These are phyloP conservation scores for Oreotrochilus melanogaster DNA, from an alignment of 2,113 vertebrate species.

Conservation along the genomic window DNA sequence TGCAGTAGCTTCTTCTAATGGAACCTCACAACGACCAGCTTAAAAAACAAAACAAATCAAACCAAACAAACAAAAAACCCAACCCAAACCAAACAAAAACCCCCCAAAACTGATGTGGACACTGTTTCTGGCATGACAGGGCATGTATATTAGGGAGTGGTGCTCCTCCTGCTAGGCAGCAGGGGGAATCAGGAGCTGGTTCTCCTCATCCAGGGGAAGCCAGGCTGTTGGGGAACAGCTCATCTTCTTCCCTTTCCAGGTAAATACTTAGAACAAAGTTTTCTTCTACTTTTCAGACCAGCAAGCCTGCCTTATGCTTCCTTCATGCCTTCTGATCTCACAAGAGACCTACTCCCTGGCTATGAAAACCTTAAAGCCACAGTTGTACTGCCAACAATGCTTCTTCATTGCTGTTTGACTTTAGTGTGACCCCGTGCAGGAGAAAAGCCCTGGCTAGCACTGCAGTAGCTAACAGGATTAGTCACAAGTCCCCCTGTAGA, in stretches of 20 bases:
- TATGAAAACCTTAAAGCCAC: neutral
- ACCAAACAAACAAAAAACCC: too few species aligned
- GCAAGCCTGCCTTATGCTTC: neutral
- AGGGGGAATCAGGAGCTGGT: neutral
- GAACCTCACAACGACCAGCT: neutral
- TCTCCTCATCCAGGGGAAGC: neutral
- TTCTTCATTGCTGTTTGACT: neutral
- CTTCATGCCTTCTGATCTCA: neutral
- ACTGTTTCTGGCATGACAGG: neutral
- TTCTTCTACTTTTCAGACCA: neutral
- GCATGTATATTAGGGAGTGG: neutral
- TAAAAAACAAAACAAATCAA: too few species aligned
- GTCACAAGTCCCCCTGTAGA: neutral
- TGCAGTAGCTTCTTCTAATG: neutral
- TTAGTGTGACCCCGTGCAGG: neutral
- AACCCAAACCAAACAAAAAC: neutral
- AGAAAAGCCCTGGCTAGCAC: neutral
- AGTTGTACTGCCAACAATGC: neutral
- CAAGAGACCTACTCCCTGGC: rapidly evolving
- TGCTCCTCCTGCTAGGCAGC: neutral
- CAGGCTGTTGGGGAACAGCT: neutral
- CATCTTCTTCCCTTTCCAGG: neutral
- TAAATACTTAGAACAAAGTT: rapidly evolving
- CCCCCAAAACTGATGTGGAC: neutral
- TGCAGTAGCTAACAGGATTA: neutral